These are phyloP conservation scores for Leptobrachium leishanense DNA, from an alignment of 2,113 vertebrate genomes.

Conservation along the genomic window DNA sequence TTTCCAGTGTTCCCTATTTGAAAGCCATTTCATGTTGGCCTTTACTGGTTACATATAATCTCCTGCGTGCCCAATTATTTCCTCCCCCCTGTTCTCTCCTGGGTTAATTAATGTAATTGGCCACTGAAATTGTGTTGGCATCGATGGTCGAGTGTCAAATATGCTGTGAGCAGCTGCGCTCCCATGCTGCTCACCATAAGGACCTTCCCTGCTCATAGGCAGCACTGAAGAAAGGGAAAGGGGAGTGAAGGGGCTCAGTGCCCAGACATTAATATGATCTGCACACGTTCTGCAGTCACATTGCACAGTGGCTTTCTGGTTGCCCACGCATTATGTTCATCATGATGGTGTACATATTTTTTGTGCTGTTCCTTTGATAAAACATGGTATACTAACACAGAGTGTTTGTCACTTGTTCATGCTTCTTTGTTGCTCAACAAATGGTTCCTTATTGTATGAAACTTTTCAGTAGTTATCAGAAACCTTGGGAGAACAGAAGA, in stretches of 20 bases:
- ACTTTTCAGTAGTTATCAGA: no score
- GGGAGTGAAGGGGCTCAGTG: slow-evolving; percentile 31
- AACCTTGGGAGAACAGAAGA: no score
- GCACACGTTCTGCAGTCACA: slow-evolving; percentile 9
- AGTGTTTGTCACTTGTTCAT: no score
- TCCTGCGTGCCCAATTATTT: slow-evolving; percentile 21
- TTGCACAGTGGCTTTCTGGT: not conserved
- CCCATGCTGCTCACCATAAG: slow-evolving; percentile 46
- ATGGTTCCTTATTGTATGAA: no score
- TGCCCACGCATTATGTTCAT: slow-evolving; percentile 11
- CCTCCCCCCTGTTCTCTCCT: slow-evolving; percentile 9
- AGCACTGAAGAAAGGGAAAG: slow-evolving; percentile 33
- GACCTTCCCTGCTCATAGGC: slow-evolving; percentile 33
- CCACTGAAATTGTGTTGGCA: slow-evolving; percentile 39
- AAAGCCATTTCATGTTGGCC: not conserved
- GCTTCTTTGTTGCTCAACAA: no score
- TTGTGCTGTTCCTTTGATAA: not conserved
- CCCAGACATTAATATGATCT: slow-evolving; percentile 33
- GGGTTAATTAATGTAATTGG: slow-evolving; percentile 47
- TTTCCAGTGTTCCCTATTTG: slow-evolving; percentile 12
- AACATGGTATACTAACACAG: not conserved
- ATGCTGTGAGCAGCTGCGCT: slow-evolving; percentile 41
- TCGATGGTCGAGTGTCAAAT: slow-evolving; percentile 22
- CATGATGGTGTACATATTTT: not conserved
- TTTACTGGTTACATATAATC: slow-evolving; percentile 30